phyloP scores from a whole-genome alignment of 2,888 invertebrate species.

The Ophioninae sp. region DNA sequence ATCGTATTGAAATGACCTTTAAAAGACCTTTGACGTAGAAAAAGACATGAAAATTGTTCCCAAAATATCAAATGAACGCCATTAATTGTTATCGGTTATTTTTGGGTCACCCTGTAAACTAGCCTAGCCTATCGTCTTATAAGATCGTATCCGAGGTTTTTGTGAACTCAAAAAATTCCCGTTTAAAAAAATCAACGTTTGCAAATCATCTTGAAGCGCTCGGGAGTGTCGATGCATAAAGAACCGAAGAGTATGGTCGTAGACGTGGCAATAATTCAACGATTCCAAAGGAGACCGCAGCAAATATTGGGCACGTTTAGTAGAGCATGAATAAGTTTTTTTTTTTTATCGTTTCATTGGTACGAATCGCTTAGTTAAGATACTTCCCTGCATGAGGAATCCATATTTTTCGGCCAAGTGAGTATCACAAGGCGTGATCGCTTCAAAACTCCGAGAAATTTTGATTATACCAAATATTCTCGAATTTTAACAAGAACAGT shows the following conservation, averaged over 20 bases:
- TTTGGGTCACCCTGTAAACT: no score
- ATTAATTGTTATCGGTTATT: no score
- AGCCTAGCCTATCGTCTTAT: not conserved
- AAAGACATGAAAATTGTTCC: not conserved
- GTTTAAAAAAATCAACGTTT: not conserved
- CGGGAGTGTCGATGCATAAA: not conserved
- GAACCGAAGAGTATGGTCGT: not conserved
- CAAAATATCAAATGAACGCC: not conserved
- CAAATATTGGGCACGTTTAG: not conserved
- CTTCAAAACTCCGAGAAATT: not conserved
- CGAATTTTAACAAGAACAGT: not conserved
- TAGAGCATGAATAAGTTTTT: not conserved
- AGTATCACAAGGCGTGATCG: not conserved
- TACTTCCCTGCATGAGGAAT: not conserved
- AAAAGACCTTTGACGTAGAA: not conserved
- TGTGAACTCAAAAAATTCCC: slow-evolving; percentile 25
- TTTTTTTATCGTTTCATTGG: not conserved
- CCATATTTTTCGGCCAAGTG: not conserved
- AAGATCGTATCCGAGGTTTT: slow-evolving; percentile 9
- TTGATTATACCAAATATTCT: not conserved
- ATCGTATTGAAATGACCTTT: no score
- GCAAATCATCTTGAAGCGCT: not conserved
- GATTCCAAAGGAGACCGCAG: not conserved
- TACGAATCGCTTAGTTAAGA: not conserved
- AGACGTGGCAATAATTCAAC: not conserved